Conservation (phyloP, 2,888 invertebrate species). For the Pristionchus japonicus region DNA sequence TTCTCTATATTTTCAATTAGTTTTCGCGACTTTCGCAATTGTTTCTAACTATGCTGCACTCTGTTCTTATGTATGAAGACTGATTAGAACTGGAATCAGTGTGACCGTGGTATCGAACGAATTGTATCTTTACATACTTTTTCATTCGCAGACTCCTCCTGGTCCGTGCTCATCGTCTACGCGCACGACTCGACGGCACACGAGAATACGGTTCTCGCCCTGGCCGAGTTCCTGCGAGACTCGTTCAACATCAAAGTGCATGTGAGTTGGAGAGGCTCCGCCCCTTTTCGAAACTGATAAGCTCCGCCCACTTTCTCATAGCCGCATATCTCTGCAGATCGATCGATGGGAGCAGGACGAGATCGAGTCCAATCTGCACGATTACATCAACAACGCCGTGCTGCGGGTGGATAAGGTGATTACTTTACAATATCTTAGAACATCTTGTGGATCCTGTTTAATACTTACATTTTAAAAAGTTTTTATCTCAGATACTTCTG, state of each 20-base stretch:
- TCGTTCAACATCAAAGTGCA: constrained; percentile 68
- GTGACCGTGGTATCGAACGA: no score
- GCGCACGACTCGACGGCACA: constrained; percentile 71
- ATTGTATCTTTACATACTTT: not conserved
- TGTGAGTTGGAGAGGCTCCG: constrained; percentile 49
- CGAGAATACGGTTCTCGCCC: constrained; percentile 70
- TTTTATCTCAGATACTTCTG: not conserved
- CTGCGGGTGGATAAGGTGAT: constrained; percentile 67
- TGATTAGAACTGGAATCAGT: no score
- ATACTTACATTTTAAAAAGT: not conserved
- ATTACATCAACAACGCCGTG: constrained; percentile 70
- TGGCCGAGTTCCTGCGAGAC: constrained; percentile 69
- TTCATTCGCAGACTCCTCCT: not conserved
- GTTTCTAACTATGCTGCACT: no score
- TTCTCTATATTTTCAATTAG: not conserved
- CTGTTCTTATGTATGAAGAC: no score
- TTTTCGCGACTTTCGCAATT: no score
- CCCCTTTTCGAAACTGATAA: not conserved
- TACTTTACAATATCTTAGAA: not conserved
- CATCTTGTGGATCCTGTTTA: no score
- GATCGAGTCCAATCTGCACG: constrained; percentile 70
- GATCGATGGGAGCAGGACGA: constrained; percentile 70
- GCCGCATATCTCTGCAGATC: constrained; percentile 66
- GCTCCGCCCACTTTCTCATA: no score
- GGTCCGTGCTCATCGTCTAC: constrained; percentile 70